phyloP scores from a whole-genome alignment of 2,113 vertebrate genomes.

The Corythoichthys intestinalis region DNA sequence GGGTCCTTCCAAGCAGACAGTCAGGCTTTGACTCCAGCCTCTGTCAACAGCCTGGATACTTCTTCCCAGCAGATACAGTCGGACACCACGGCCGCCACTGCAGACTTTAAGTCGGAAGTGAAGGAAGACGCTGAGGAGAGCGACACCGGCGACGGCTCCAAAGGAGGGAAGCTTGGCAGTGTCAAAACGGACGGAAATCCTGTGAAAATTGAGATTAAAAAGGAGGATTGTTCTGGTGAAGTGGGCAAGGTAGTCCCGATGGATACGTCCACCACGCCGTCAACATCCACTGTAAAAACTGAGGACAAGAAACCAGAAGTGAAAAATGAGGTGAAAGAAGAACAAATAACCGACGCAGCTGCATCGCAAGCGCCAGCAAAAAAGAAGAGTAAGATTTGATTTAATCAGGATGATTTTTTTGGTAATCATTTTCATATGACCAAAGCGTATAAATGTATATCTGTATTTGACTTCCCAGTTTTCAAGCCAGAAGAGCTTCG shows the following conservation, averaged over 20 bases:
- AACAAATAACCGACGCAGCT: constrained; percentile 77
- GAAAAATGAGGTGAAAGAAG: constrained; percentile 85
- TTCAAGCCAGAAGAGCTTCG: constrained; percentile 98
- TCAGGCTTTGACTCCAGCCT: constrained; percentile 87
- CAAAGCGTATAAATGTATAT: background rate
- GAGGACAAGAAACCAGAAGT: constrained; percentile 85
- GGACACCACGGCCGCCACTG: constrained; percentile 72
- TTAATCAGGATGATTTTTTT: background rate
- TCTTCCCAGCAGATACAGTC: constrained; percentile 82
- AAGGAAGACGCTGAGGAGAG: constrained; percentile 79
- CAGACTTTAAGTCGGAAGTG: constrained; percentile 82
- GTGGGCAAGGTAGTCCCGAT: constrained; percentile 81
- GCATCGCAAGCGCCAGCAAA: constrained; percentile 81
- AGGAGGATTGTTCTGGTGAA: constrained; percentile 69
- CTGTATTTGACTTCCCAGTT: constrained; percentile 67
- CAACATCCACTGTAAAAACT: constrained; percentile 28
- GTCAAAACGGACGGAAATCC: constrained; percentile 81
- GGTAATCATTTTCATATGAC: background rate
- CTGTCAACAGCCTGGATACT: constrained; percentile 87
- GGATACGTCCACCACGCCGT: constrained; percentile 64
- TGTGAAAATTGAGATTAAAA: constrained; percentile 72
- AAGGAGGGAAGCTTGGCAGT: constrained; percentile 72
- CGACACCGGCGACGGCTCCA: constrained; percentile 54
- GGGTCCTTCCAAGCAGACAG: constrained; percentile 82
- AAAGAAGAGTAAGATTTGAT: constrained; percentile 83